Evolutionary conservation across 1,140 invertebrate species (phyloP).

Genomic region (Phymastichus coffea): DNA sequence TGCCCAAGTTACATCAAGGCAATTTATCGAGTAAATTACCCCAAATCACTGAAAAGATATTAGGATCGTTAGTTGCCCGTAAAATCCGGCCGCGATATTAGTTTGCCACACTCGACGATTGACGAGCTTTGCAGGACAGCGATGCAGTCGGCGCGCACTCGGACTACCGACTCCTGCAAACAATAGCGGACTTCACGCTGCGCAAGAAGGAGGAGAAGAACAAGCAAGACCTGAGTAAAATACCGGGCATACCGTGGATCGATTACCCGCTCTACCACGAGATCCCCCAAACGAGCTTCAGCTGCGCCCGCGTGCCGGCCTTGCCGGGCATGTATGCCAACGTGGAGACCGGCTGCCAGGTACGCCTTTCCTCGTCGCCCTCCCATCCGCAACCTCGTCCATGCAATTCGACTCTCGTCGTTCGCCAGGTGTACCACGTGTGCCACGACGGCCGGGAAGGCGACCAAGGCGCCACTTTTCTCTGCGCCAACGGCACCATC

Average conservation of each 20-base stretch:
- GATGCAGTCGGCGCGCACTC: background rate
- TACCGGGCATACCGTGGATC: slow-evolving; percentile 73
- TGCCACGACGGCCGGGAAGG: slow-evolving; percentile 82
- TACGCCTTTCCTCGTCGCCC: slow-evolving; percentile 40
- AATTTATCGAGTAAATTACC: no score
- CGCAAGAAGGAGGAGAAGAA: slow-evolving; percentile 55
- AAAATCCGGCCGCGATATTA: no score
- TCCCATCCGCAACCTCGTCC: background rate
- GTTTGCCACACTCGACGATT: no score
- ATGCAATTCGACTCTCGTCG: background rate
- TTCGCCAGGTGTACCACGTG: slow-evolving; percentile 73
- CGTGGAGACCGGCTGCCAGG: slow-evolving; percentile 83
- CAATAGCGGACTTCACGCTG: slow-evolving; percentile 20
- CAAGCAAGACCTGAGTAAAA: slow-evolving; percentile 74
- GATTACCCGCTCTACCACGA: slow-evolving; percentile 77
- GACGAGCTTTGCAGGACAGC: background rate
- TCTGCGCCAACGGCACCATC: slow-evolving; percentile 85
- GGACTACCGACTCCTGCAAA: slow-evolving; percentile 9
- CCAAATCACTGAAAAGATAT: no score
- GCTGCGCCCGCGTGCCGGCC: slow-evolving; percentile 72
- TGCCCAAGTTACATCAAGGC: no score
- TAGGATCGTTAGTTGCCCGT: no score
- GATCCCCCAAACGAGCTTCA: slow-evolving; percentile 77
- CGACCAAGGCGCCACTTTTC: slow-evolving; percentile 75
- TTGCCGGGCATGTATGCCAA: slow-evolving; percentile 85